Evolutionary conservation across 2,888 invertebrate genomes (phyloP), one percentile per base, ranked within the genome.

Genomic region (Hypercompe scribonia): DNA sequence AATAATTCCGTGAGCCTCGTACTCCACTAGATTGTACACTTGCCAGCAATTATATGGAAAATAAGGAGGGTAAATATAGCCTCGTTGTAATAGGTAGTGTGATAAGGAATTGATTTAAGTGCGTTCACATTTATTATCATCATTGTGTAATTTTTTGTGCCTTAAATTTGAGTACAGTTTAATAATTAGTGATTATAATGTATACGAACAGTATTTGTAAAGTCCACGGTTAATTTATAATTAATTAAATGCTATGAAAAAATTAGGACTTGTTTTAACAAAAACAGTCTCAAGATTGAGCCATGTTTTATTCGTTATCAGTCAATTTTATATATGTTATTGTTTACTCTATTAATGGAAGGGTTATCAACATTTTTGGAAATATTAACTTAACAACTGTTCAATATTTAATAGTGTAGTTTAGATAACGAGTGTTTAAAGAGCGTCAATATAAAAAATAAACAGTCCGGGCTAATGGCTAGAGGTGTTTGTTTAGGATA

Each of bases 11-110:
- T 65, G 67, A 71, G 72, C 72, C 75, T 70, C 74, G 46, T 74
- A 78, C 28, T 11, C 76, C 73, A 77, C 79, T 70, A 78, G 79
- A 84, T 81, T 79, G 84, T 81, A 73, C 81, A 84, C 84, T 81
- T 77, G 72, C 65, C 72, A 66, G 68, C 79, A 85, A 81, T 84
- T 81, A 83, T 71, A 73, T 76, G 81, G 72, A 81, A 81, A 86
- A 73, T 76, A 76, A 71, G 74, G 70, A 68, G 28, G 70, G 68
- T 84, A 84, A 84, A 78, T 84, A 81, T 76, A 84, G 77, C 76
- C 70, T 70, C 70, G 18, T 61, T 58, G 68, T 28, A 72, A 72
- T 34, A 36, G 42, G 46, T 34, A 54, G n/a, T 39, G 18, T 34
- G 69, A 61, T 3, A 58, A 34, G 34, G 42, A 39, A 42, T 39